These are phyloP conservation scores for Ericerus pela DNA, from an alignment of 1,140 invertebrate genomes.

Conservation along the genomic window DNA sequence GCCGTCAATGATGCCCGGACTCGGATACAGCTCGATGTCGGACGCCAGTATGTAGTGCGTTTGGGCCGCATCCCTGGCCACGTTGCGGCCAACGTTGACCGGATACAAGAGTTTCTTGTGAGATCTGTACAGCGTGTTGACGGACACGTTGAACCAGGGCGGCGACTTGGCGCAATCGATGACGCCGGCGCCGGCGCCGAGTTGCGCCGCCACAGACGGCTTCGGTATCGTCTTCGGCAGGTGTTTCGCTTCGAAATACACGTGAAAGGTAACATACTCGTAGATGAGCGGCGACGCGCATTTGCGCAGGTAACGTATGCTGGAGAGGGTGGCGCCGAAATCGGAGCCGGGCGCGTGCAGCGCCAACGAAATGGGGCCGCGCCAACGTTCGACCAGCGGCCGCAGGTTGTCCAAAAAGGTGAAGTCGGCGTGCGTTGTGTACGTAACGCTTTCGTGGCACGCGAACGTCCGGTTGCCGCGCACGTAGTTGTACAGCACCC, in stretches of 20 bases:
- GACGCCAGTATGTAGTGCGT: constrained; percentile 74
- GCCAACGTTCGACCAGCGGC: constrained; percentile 56
- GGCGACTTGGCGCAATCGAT: constrained; percentile 48
- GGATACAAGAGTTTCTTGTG: constrained; percentile 69
- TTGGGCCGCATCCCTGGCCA: constrained; percentile 61
- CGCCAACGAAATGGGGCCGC: constrained; percentile 51
- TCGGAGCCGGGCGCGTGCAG: constrained; percentile 51
- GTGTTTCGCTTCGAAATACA: constrained; percentile 72
- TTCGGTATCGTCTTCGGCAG: constrained; percentile 61
- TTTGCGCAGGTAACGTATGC: constrained; percentile 41
- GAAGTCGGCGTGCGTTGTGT: constrained; percentile 81
- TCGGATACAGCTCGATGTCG: constrained; percentile 78
- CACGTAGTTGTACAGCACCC: constrained; percentile 80
- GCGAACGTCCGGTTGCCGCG: constrained; percentile 32
- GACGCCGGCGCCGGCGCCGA: constrained; percentile 34
- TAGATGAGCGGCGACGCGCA: constrained; percentile 45
- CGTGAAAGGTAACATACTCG: constrained; percentile 65
- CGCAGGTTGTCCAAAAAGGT: constrained; percentile 80
- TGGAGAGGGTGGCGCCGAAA: constrained; percentile 38
- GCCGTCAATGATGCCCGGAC: constrained; percentile 52
- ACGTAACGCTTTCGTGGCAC: constrained; percentile 75
- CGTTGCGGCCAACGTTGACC: constrained; percentile 72
- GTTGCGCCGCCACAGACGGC: constrained; percentile 42
- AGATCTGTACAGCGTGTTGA: constrained; percentile 55
- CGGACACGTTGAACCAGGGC: constrained; percentile 49